Conservation (phyloP, 2,113 vertebrate genomes). For the Gambusia affinis region DNA sequence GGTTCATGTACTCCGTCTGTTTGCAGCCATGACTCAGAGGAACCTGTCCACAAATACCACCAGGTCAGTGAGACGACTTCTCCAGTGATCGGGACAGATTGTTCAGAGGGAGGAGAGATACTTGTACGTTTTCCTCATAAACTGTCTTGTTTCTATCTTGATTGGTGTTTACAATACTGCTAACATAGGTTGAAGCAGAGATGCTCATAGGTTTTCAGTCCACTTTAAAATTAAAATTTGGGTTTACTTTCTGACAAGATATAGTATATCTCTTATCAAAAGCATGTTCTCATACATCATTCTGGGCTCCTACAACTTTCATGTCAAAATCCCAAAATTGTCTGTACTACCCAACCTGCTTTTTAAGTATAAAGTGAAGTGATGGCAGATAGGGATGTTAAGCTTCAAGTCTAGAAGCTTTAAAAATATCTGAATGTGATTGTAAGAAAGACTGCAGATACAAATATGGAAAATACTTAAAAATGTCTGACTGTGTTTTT, state of each 20-base stretch:
- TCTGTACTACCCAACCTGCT: background rate
- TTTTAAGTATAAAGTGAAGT: too few relatives aligned
- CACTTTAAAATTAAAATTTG: background rate
- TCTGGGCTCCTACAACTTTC: background rate
- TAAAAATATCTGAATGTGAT: too few relatives aligned
- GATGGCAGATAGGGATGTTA: too few relatives aligned
- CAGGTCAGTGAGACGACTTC: conserved; percentile 49
- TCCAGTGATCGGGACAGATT: conserved; percentile 12
- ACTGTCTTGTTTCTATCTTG: background rate
- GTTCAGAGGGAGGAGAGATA: background rate
- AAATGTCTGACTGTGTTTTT: background rate
- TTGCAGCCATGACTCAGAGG: conserved; percentile 72
- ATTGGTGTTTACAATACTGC: background rate
- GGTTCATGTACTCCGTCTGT: background rate
- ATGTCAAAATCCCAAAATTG: background rate
- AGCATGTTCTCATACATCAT: background rate
- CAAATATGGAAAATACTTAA: too few relatives aligned
- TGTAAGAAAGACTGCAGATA: too few relatives aligned
- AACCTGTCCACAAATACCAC: conserved; percentile 61
- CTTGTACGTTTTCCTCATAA: background rate
- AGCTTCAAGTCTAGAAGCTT: too few relatives aligned
- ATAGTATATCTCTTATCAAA: background rate
- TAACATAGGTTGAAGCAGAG: background rate
- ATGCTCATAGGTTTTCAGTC: background rate
- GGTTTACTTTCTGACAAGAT: background rate